A percentile compares a stretch with the other conserved stretches of the same genome.
These are phyloP conservation scores for Clarias platycephalus DNA, from an alignment of 2,797 vertebrate genomes.

Conservation along the genomic window DNA sequence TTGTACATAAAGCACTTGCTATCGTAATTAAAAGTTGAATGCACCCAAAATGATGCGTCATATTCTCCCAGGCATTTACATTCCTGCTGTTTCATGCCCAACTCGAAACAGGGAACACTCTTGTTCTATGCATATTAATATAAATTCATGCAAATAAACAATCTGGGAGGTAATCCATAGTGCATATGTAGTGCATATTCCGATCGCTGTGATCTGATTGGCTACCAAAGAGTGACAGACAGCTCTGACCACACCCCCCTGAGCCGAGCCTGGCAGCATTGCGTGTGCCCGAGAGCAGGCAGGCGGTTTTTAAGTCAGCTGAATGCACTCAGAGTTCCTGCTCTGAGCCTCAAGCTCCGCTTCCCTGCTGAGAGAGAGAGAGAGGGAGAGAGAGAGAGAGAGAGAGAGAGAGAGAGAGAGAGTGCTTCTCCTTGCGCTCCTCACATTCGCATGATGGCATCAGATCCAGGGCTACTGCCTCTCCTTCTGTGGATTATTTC, in stretches of 20 bases:
- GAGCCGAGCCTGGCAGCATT: slow-evolving; percentile 60
- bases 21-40: not conserved
- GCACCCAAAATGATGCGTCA: not conserved
- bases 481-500: slow-evolving; percentile 79
- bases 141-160: not conserved
- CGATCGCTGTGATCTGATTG: slow-evolving; percentile 63
- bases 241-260: slow-evolving; percentile 56
- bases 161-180: not conserved
- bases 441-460: slow-evolving; percentile 74
- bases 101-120: not conserved
- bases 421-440: slow-evolving; percentile 62
- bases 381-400: slow-evolving; percentile 57
- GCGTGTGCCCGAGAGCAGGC: slow-evolving; percentile 62
- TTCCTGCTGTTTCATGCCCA: not conserved
- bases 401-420: slow-evolving; percentile 61
- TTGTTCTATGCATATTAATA: not conserved
- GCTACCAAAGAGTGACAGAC: slow-evolving; percentile 65
- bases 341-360: slow-evolving; percentile 60
- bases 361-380: slow-evolving; percentile 69
- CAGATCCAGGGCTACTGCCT: slow-evolving; percentile 72
- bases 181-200: slow-evolving; percentile 34
- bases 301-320: slow-evolving; percentile 73
- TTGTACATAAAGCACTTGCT: not conserved
- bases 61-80: not conserved
- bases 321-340: slow-evolving; percentile 73